These are phyloP conservation scores for Alloplasta piceator DNA, from an alignment of 2,888 invertebrate genomes.

Conservation along the genomic window DNA sequence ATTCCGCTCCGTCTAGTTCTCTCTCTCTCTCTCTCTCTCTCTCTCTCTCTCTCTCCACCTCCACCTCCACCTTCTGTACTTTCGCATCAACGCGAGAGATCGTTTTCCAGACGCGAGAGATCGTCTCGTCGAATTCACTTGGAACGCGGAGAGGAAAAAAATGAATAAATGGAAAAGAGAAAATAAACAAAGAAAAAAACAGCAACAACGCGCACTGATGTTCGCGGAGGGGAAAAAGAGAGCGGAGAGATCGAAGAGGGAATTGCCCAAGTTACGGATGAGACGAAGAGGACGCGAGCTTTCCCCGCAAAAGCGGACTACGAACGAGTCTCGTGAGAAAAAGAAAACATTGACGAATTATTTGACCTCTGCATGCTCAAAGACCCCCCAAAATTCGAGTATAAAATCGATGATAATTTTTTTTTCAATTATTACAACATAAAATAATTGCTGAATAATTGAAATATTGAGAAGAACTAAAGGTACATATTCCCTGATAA, in stretches of 20 bases:
- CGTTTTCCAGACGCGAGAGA: constrained; percentile 36
- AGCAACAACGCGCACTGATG: too few relatives aligned
- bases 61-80: constrained; percentile 43
- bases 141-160: constrained; percentile 26
- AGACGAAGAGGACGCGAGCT: constrained; percentile 15
- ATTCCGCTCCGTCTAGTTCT: constrained; percentile 20
- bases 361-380: too few relatives aligned
- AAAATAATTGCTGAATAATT: too few relatives aligned
- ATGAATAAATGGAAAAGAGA: constrained; percentile 31
- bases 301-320: constrained; percentile 15
- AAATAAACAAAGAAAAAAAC: constrained; percentile 3
- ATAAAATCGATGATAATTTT: too few relatives aligned
- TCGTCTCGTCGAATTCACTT: constrained; percentile 50
- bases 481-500: too few relatives aligned
- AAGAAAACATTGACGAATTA: too few relatives aligned
- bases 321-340: constrained; percentile 6
- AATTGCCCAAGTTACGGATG: constrained; percentile 19
- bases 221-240: constrained; percentile 29
- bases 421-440: too few relatives aligned
- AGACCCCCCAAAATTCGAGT: too few relatives aligned
- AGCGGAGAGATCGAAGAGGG: constrained; percentile 18
- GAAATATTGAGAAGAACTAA: too few relatives aligned
- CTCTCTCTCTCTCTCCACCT: background rate
- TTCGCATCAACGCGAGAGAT: constrained; percentile 57
- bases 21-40: constrained; percentile 3